phyloP scores from a whole-genome alignment of 2,797 vertebrate species.

The Lates japonicus region DNA sequence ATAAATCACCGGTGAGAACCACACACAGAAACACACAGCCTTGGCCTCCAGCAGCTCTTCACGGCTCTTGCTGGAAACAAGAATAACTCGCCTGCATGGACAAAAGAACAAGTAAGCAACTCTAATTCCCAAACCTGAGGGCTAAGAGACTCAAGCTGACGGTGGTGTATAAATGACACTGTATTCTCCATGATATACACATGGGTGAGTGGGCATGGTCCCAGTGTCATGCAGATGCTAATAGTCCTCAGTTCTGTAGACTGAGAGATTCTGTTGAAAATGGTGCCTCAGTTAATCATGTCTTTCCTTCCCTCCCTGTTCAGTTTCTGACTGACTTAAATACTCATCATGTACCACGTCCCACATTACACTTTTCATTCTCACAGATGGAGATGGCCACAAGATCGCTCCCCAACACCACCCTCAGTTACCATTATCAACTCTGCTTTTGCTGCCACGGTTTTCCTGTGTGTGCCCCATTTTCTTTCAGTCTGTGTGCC shows the following conservation, averaged over 20 bases:
- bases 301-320: background rate
- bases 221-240: background rate
- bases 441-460: too few relatives aligned
- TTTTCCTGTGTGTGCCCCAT: too few relatives aligned
- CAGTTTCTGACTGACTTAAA: background rate
- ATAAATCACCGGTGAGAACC: background rate
- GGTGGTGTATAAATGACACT: background rate
- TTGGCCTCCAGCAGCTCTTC: constrained; percentile 11
- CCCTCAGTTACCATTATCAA: background rate
- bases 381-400: background rate
- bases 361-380: background rate
- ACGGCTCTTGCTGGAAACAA: constrained; percentile 9
- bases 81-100: background rate
- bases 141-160: background rate
- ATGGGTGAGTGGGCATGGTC: background rate
- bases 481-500: too few relatives aligned
- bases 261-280: background rate
- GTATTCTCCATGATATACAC: background rate
- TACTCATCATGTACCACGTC: background rate
- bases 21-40: background rate
- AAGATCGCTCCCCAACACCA: background rate
- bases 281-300: background rate
- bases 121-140: constrained; percentile 13
- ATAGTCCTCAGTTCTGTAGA: background rate
- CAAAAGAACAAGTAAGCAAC: constrained; percentile 17